phyloP scores from a whole-genome alignment of 2,888 invertebrate genomes.

The Erpobdella octoculata region DNA sequence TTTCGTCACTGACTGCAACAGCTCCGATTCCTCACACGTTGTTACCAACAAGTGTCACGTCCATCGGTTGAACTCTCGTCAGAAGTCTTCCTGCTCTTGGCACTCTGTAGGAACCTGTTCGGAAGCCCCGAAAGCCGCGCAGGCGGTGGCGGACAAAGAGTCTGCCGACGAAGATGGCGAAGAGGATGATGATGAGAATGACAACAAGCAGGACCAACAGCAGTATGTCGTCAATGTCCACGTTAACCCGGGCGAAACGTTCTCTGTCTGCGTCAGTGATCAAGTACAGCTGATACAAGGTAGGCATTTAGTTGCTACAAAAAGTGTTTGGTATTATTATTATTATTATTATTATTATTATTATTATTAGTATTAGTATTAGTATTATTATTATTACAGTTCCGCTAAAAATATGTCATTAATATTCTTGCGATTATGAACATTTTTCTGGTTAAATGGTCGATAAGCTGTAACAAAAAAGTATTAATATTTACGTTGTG shows the following conservation, averaged over 20 bases:
- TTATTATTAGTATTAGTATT: not conserved
- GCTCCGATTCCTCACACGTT: not conserved
- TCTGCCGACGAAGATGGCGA: not conserved
- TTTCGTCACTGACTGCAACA: not conserved
- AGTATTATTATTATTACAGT: not conserved
- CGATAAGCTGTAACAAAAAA: too few species aligned
- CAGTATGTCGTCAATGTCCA: constrained; percentile 68
- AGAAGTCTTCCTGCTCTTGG: not conserved
- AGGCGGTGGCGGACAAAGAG: not conserved
- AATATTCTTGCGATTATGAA: not conserved
- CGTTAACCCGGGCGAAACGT: constrained; percentile 69
- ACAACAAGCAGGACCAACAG: constrained; percentile 18
- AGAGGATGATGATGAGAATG: constrained; percentile 18
- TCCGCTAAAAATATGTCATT: not conserved
- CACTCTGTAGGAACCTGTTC: not conserved
- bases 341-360: constrained; percentile 8
- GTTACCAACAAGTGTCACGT: not conserved
- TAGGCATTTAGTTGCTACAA: constrained; percentile 48
- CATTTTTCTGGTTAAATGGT: too few species aligned
- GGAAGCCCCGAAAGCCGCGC: not conserved
- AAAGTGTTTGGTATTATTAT: not conserved
- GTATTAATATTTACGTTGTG: too few species aligned
- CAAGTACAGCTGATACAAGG: constrained; percentile 69
- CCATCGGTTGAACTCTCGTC: not conserved
- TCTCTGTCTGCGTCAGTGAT: constrained; percentile 68